Percentiles rank a stretch among this genome's conserved stretches.
Conservation (phyloP, 1,140 invertebrate genomes). For the Ylistrum balloti region DNA sequence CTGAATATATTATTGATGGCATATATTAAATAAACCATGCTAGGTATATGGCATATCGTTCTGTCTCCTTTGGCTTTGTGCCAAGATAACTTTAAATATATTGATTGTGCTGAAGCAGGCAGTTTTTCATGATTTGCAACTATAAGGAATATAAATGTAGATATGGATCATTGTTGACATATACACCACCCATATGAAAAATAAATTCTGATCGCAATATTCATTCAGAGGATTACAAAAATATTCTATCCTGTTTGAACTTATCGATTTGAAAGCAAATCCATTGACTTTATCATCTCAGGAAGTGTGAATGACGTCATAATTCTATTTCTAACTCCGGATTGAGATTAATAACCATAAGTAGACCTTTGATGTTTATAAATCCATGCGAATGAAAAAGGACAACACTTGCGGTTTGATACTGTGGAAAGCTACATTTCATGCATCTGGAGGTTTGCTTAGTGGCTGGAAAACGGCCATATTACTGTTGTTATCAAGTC, state of each 20-base stretch:
- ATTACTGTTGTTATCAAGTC: no score
- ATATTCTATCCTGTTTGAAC: background rate
- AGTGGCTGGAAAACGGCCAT: no score
- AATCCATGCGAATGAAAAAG: no score
- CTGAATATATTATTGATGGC: constrained; percentile 3
- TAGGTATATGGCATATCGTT: background rate
- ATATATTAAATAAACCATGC: background rate
- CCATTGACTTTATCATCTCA: background rate
- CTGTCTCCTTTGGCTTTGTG: background rate
- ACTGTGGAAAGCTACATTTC: no score
- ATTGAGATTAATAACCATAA: background rate
- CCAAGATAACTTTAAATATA: background rate
- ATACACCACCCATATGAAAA: background rate
- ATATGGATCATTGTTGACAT: background rate
- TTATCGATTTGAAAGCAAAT: background rate
- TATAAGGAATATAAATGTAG: background rate
- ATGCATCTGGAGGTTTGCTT: no score
- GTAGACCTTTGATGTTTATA: background rate
- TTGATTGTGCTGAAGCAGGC: background rate
- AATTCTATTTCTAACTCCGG: background rate
- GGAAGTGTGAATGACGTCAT: background rate
- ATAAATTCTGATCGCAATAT: background rate
- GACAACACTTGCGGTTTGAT: no score
- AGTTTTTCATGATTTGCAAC: background rate
- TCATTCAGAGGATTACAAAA: background rate